Conservation (phyloP, 2,113 vertebrate genomes). For the Panthera uncia region DNA sequence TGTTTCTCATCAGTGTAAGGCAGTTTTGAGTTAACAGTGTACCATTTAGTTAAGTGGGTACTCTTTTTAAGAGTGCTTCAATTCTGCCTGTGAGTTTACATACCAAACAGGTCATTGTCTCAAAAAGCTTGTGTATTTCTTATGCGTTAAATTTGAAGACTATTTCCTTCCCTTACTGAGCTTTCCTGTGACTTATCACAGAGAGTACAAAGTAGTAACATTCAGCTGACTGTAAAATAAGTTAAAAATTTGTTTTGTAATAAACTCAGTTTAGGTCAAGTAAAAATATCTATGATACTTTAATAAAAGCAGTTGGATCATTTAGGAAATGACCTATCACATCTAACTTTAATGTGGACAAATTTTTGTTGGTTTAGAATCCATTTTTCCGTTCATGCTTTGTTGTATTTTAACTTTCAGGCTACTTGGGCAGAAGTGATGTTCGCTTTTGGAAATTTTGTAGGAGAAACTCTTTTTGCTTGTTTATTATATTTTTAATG, state of each 20-base stretch:
- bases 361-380: not conserved
- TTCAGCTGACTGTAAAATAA: conserved; percentile 4
- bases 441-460: not conserved
- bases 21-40: not conserved
- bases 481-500: too few species aligned
- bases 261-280: conserved; percentile 19
- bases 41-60: not conserved
- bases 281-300: not conserved
- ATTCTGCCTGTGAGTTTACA: not conserved
- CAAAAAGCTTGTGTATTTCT: not conserved
- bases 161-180: not conserved
- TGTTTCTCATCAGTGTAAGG: not conserved
- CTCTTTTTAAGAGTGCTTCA: not conserved
- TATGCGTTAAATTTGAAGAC: not conserved
- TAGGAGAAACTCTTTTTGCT: not conserved
- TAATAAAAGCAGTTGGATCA: not conserved
- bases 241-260: conserved; percentile 23
- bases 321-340: not conserved
- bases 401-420: not conserved
- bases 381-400: not conserved
- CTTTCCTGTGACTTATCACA: not conserved
- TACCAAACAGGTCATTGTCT: not conserved
- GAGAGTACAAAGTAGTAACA: not conserved
- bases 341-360: not conserved
- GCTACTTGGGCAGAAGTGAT: not conserved